These are phyloP conservation scores for Octomys mimax DNA, from an alignment of 2,797 vertebrate species.

Conservation along the genomic window DNA sequence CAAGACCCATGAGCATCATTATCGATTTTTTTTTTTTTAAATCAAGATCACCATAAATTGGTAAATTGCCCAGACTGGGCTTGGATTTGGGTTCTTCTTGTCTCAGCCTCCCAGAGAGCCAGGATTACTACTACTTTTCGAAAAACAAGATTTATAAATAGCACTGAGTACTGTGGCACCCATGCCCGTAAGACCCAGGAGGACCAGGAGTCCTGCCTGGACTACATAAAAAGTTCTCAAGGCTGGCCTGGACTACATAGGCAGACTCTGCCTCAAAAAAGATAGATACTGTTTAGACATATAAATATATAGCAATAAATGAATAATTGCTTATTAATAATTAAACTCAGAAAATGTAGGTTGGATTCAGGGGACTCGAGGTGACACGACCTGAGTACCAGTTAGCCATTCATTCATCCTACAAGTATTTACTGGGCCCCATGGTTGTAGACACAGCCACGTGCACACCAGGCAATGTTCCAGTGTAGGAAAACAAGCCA, in stretches of 20 bases:
- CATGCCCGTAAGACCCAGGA: not conserved
- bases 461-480: not conserved
- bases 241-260: not conserved
- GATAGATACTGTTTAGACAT: not conserved
- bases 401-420: not conserved
- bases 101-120: not conserved
- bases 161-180: not conserved
- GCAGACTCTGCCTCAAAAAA: not conserved
- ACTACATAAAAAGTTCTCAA: not conserved
- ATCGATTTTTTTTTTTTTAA: not conserved
- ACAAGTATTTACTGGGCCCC: not conserved
- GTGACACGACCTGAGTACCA: not conserved
- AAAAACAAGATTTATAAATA: not conserved
- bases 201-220: not conserved
- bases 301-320: not conserved
- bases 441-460: not conserved
- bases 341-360: slow-evolving; percentile 20
- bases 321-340: not conserved
- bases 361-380: not conserved
- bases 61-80: not conserved
- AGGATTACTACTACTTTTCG: not conserved
- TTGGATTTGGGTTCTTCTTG: not conserved
- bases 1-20: not conserved
- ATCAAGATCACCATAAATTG: not conserved
- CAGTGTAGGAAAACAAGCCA: not conserved